Conservation (phyloP, 2,113 vertebrate species). For the Indri indri region DNA sequence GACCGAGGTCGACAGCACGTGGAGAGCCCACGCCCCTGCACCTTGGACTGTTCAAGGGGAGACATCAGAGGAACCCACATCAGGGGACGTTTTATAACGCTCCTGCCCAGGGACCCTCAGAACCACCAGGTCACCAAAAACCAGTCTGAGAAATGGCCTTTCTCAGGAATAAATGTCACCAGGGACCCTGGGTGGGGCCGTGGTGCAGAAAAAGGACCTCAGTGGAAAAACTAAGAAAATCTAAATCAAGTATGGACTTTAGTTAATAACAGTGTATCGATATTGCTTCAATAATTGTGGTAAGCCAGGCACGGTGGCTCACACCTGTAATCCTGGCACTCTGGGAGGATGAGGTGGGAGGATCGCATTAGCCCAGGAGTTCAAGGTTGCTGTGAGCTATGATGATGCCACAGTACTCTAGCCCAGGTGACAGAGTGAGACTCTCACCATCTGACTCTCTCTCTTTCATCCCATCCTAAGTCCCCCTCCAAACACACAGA, state of each 20-base stretch:
- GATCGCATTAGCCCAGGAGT: not conserved
- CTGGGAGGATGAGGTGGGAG: not conserved
- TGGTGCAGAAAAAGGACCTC: not conserved
- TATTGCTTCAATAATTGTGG: not conserved
- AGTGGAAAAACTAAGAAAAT: not conserved
- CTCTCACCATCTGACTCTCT: not conserved
- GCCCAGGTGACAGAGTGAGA: too few species aligned
- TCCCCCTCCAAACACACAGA: not conserved
- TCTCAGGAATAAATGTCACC: too few species aligned
- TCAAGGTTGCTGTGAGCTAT: not conserved
- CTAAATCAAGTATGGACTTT: not conserved
- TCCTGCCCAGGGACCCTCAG: not conserved
- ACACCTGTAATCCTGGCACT: not conserved
- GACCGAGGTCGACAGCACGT: too few species aligned
- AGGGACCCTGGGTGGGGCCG: not conserved
- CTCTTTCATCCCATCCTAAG: not conserved
- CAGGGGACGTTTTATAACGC: too few species aligned
- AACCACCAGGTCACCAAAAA: not conserved
- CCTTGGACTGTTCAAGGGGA: not conserved
- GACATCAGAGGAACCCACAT: not conserved
- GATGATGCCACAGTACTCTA: too few species aligned
- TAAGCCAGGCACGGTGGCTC: not conserved
- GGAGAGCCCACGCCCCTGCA: accelerated
- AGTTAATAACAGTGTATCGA: not conserved
- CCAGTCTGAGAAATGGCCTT: not conserved